Evolutionary conservation across 2,888 invertebrate species (phyloP), one percentile per base, ranked within the genome.

Genomic region (Cryptophagus acutangulus): DNA sequence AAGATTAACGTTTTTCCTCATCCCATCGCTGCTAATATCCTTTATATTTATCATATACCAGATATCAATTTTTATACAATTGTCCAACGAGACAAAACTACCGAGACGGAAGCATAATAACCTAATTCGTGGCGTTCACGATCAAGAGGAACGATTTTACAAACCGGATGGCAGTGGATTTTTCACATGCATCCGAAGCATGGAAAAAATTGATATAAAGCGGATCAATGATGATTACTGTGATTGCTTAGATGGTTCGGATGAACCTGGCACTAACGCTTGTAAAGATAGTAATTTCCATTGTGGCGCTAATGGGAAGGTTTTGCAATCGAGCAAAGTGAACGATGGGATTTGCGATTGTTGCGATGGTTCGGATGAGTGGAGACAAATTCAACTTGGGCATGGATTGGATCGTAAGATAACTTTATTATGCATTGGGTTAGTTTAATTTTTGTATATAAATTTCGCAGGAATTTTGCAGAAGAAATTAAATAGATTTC

Each of bases 291-390:
- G 92, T 2, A 72, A 76, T 26, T 96, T 94, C 71, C 85, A 84
- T 63, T 96, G 96, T 71, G 72, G 74, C 43, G 66, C 71, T 61
- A 28, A 68, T 36, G 68, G 67, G 33, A 58, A 69, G 28, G 63
- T 55, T 41, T 75, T 90, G 52, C 80, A 84, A 6, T 87, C 93
- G 1, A 83, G 83, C 48, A 76, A 85, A 62, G 85, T 97, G 0
- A 93, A 94, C 69, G 95, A 96, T 76, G 89, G 90, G 4, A 82
- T 94, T 50, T 95, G 95, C 73, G 92, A 92, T 68, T 92, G 92
- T 60, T 91, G 90, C 67, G 91, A 91, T 71, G 90, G 89, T n/a
- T 86, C 87, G 31, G 91, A 91, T 68, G 91, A 91, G 67, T 88
- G 82, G 81, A 48, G 67, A 4, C 54, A 45, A 2, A 54, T n/a